These are phyloP conservation scores for Mimumesa dahlbomi DNA, from an alignment of 2,888 invertebrate genomes.

Conservation along the genomic window DNA sequence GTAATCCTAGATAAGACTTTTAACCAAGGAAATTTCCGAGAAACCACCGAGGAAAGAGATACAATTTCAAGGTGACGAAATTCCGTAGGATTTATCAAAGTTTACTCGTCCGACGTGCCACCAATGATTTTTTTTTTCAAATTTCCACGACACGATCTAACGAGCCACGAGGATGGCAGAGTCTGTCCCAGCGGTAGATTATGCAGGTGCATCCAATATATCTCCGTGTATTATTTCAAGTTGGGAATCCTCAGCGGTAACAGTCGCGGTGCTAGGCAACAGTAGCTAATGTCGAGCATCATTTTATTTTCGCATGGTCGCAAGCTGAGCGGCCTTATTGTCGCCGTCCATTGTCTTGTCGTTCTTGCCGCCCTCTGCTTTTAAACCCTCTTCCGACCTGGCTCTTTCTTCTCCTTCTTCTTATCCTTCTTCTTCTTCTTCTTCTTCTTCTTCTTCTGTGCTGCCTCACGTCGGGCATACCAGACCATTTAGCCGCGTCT, in stretches of 20 bases:
- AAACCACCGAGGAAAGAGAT: too few relatives aligned
- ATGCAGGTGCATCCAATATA: constrained; percentile 1
- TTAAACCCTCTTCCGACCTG: constrained; percentile 33
- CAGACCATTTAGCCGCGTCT: constrained; percentile 58
- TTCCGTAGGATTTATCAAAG: too few relatives aligned
- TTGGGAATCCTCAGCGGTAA: background rate
- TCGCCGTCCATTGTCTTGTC: constrained; percentile 76
- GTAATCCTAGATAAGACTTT: constrained; percentile 59
- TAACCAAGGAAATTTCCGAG: too few relatives aligned
- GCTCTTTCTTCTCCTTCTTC: constrained; percentile 17
- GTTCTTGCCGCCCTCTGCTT: constrained; percentile 56
- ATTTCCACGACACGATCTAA: too few relatives aligned
- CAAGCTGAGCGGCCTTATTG: constrained; percentile 68
- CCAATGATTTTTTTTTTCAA: too few relatives aligned
- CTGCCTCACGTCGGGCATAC: constrained; percentile 33
- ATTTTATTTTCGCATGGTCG: constrained; percentile 69
- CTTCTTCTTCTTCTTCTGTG: constrained; percentile 33
- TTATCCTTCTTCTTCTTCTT: constrained; percentile 24
- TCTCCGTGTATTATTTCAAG: background rate
- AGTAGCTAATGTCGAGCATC: constrained; percentile 59
- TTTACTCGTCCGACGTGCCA: too few relatives aligned
- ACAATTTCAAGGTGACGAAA: too few relatives aligned
- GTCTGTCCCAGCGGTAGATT: too few relatives aligned
- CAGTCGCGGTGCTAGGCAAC: constrained; percentile 19
- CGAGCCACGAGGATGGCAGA: too few relatives aligned